Evolutionary conservation across 2,113 vertebrate genomes (phyloP).

Genomic region (Rhabdornis inornatus): DNA sequence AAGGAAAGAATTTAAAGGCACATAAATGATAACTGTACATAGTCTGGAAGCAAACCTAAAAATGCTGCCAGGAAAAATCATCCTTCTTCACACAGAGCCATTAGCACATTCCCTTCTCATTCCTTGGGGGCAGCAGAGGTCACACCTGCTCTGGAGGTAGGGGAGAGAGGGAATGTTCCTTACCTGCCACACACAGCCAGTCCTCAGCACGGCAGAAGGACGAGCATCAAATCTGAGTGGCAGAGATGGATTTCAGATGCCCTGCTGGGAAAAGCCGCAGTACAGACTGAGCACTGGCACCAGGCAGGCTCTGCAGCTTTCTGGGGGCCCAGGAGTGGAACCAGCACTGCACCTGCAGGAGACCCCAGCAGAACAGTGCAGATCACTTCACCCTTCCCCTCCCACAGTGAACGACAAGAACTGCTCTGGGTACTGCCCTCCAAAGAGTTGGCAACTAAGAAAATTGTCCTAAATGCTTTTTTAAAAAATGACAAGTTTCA

Average conservation of each 20-base stretch:
- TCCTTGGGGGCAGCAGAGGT: neutral
- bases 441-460: neutral
- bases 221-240: rapidly evolving
- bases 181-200: neutral
- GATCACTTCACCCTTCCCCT: neutral
- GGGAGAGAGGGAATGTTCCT: neutral
- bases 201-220: neutral
- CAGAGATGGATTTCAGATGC: neutral
- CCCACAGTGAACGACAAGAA: rapidly evolving
- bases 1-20: conserved; percentile 34
- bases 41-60: neutral
- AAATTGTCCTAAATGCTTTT: neutral
- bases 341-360: neutral
- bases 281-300: rapidly evolving
- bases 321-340: neutral
- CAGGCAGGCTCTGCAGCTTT: neutral
- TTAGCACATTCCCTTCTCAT: neutral
- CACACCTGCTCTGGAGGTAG: neutral
- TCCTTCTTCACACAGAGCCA: neutral
- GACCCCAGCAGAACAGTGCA: neutral
- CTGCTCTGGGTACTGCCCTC: neutral
- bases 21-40: neutral
- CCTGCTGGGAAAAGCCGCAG: neutral
- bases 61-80: neutral
- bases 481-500: neutral